phyloP scores from a whole-genome alignment of 2,888 invertebrate genomes.

The Epiblema foenella region DNA sequence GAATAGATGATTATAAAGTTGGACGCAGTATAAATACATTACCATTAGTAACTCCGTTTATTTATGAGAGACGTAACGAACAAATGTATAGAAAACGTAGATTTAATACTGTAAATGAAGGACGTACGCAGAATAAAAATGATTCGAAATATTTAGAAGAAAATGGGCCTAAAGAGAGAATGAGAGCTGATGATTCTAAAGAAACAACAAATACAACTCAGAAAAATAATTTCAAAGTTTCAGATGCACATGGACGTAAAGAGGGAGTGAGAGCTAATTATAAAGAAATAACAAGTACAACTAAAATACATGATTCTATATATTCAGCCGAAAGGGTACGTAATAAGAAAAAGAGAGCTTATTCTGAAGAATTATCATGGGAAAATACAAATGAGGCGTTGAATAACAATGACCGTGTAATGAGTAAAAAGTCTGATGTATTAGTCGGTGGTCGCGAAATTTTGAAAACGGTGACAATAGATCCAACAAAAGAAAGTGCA shows the following conservation, averaged over 20 bases:
- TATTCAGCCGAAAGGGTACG: not conserved
- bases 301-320: not conserved
- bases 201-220: not conserved
- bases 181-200: not conserved
- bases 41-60: slow-evolving; percentile 4
- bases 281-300: not conserved
- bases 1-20: not conserved
- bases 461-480: not conserved
- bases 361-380: not conserved
- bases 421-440: not conserved
- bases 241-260: too few relatives aligned
- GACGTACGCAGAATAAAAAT: too few relatives aligned
- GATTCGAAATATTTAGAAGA: not conserved
- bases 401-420: not conserved
- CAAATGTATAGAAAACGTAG: not conserved
- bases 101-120: slow-evolving; percentile 6
- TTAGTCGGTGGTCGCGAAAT: too few relatives aligned
- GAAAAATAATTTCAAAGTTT: too few relatives aligned
- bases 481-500: not conserved
- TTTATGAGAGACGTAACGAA: not conserved
- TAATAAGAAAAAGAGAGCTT: not conserved
- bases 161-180: not conserved
- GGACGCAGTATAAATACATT: not conserved
- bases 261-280: not conserved
- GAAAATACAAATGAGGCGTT: not conserved